Evolutionary conservation across 2,113 vertebrate species (phyloP), one percentile per base, ranked within the genome.

Genomic region (Triplophysa rosa): DNA sequence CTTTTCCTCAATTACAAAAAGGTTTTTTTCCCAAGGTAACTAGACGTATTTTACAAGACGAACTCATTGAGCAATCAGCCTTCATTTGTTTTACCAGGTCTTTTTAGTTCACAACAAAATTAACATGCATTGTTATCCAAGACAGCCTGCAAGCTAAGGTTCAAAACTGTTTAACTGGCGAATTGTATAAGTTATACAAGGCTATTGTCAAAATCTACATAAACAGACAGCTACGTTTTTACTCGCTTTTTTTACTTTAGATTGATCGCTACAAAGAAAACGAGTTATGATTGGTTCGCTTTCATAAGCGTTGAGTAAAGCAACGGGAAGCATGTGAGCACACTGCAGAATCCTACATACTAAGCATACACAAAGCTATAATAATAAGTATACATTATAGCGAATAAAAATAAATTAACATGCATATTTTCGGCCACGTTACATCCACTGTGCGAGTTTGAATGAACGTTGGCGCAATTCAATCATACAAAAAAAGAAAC

Each of bases 401-500:
- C 54, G 6, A 58, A n/a, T 8, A 21, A n/a, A 16, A 52, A 52
- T 17, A 17, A 3, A 52, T 17, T 68, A 8, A 26, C 26, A 45
- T 69, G 47, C 4, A 54, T 14, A 24, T 7, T 29, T 54, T 33
- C 17, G 0, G 3, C 7, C 13, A 23, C n/a, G 21, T 19, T 10
- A 40, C 17, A 9, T 56, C 29, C 10, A 8, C 26, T 49, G 40
- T 62, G 16, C 13, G 9, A 3, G 9, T 64, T 63, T 26, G 47
- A 52, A 49, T 33, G 12, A 42, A 76, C 24, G n/a, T 23, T 52
- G 24, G 1, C 3, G 42, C 73, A 10, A 29, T 52, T 61, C 45
- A 76, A 47, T 65, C 61, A 77, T 11, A 77, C 26, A 37, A 12
- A 21, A 21, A 7, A 47, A 33, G 61, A 64, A 52, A n/a, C 49